These are phyloP conservation scores for Leptinotarsa undecemlineata DNA, from an alignment of 1,140 invertebrate genomes.

Conservation along the genomic window DNA sequence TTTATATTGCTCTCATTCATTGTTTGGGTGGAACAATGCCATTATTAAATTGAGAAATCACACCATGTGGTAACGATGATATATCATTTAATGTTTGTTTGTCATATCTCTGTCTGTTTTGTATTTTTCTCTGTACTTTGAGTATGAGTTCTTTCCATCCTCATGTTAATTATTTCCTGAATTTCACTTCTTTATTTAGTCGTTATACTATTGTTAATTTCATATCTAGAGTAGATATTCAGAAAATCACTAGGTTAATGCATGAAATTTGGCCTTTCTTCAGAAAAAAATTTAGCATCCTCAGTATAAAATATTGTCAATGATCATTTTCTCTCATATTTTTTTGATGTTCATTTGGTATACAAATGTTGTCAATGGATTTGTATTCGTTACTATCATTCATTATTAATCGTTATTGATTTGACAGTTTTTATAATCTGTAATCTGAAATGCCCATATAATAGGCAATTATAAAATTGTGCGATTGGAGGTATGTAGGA, in stretches of 20 bases:
- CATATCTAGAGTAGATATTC: neutral
- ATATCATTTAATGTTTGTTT: neutral
- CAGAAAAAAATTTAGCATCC: neutral
- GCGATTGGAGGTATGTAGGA: neutral
- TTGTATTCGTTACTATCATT: neutral
- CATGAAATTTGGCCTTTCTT: neutral
- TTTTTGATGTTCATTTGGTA: neutral
- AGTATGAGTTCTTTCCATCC: neutral
- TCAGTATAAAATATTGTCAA: neutral
- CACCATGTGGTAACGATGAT: no score
- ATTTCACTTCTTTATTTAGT: neutral
- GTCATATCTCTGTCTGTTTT: neutral
- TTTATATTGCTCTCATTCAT: no score
- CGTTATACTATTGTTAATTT: neutral
- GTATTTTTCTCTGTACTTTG: neutral
- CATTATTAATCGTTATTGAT: no score
- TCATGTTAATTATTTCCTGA: neutral
- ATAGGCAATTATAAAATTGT: neutral
- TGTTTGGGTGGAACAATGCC: no score
- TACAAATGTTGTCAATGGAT: neutral
- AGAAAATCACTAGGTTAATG: neutral
- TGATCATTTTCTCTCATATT: neutral
- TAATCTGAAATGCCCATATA: neutral
- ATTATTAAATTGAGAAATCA: no score
- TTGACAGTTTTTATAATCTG: neutral